Conservation (phyloP, 2,113 vertebrate genomes). For the Platichthys flesus region DNA sequence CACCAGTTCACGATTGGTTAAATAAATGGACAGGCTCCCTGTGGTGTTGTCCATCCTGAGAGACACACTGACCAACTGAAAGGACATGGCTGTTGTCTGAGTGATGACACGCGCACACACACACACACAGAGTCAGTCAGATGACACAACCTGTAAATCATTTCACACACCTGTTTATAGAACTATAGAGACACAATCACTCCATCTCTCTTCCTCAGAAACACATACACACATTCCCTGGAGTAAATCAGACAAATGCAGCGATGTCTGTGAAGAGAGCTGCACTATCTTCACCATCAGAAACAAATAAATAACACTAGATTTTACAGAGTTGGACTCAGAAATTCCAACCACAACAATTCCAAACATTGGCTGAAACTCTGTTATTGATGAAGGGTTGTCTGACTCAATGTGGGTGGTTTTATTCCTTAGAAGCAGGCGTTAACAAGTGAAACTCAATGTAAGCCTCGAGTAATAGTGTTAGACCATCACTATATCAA, state of each 20-base stretch:
- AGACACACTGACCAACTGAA: constrained; percentile 32
- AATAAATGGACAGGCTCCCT: constrained; percentile 67
- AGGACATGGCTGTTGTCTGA: constrained; percentile 7
- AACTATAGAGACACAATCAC: background rate
- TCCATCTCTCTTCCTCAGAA: background rate
- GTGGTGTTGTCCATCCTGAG: constrained; percentile 40
- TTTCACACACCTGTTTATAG: constrained; percentile 20
- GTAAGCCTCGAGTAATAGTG: background rate
- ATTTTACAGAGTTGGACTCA: background rate
- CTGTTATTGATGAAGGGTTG: no score
- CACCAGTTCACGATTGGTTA: constrained; percentile 61
- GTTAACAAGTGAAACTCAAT: background rate
- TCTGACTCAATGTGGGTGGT: no score
- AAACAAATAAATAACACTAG: background rate
- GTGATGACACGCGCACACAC: constrained; percentile 1
- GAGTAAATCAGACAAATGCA: constrained; percentile 5
- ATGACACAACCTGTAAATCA: constrained; percentile 11
- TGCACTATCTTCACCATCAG: background rate
- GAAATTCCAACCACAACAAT: background rate
- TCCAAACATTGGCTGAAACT: no score
- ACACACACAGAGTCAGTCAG: background rate
- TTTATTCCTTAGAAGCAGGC: background rate
- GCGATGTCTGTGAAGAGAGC: background rate
- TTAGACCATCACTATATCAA: background rate
- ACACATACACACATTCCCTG: background rate